These are phyloP conservation scores for Esox lucius DNA, from an alignment of 2,797 vertebrate genomes.

Conservation along the genomic window DNA sequence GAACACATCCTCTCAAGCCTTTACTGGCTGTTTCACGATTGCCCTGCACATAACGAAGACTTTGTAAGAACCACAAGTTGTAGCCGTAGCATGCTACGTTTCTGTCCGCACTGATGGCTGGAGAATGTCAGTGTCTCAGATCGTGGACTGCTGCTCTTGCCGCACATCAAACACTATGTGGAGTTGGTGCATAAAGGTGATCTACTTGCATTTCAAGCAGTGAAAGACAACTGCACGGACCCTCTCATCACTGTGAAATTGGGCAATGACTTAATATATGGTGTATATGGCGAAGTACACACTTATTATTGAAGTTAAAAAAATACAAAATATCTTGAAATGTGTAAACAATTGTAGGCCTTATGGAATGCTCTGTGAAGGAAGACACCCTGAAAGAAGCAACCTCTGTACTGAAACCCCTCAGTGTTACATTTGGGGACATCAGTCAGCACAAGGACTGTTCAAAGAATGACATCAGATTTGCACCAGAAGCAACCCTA, in stretches of 20 bases:
- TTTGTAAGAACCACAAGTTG: slow-evolving; percentile 31
- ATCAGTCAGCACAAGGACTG: slow-evolving; percentile 23
- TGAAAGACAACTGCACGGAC: slow-evolving; percentile 33
- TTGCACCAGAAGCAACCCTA: slow-evolving; percentile 31
- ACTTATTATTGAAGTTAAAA: no score
- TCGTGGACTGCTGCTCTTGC: slow-evolving; percentile 33
- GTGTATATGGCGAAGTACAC: no score
- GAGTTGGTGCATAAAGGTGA: slow-evolving; percentile 29
- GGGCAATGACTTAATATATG: no score
- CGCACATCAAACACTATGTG: slow-evolving; percentile 26
- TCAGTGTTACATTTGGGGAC: slow-evolving; percentile 29
- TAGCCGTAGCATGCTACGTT: slow-evolving; percentile 20
- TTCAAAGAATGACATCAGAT: slow-evolving; percentile 21
- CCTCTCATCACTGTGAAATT: not conserved
- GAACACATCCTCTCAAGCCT: slow-evolving; percentile 23
- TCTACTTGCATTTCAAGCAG: slow-evolving; percentile 28
- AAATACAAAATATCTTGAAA: slow-evolving; percentile 6
- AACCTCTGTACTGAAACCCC: slow-evolving; percentile 24
- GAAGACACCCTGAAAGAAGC: slow-evolving; percentile 2
- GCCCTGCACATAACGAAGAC: slow-evolving; percentile 25
- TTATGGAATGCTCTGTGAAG: no score
- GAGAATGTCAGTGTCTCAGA: slow-evolving; percentile 35
- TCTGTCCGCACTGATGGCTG: slow-evolving; percentile 29
- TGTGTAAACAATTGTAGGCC: not conserved
- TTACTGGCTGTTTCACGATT: slow-evolving; percentile 23